Evolutionary conservation across 1,140 invertebrate species (phyloP), one percentile per base, ranked within the genome.

Genomic region (Drosophila willistoni): DNA sequence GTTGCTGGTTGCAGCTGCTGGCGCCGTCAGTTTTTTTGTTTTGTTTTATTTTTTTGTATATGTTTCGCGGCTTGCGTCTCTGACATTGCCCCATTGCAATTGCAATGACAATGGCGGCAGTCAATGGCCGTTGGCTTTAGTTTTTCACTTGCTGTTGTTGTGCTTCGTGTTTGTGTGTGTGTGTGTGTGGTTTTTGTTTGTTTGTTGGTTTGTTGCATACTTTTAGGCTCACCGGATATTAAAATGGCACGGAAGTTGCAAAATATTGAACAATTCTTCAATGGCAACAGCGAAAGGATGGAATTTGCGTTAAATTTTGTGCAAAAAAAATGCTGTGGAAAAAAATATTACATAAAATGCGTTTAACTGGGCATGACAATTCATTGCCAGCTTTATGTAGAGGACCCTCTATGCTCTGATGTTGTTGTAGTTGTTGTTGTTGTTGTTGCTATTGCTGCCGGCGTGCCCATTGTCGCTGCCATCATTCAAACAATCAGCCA

Each of bases 401-500:
- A n/a, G 51, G 13, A 12, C 12, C 3, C 9, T 29, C 10, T 7
- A 33, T 13, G 10, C 36, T 3, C 17, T 41, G 36, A 4, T 29
- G 51, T 25, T 54, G 47, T 4, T 39, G 36, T 13, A 2, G 36
- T 39, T 13, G 14, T 17, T 51, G 44, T 39, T 13, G 14, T 17
- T 51, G 44, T n/a, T 51, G 4, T 22, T 22, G 44, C 9, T 51
- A 10, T 51, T 51, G 44, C 44, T 47, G 44, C 44, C 14, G 14
- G 44, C 44, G 62, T 85, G 57, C 75, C 67, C 78, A 42, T 59
- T 69, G 81, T 61, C 77, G 64, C 71, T 73, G 77, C 60, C 83
- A 87, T 87, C 84, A 89, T 87, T 87, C 83, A 87, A 87, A 89
- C 79, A 83, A 87, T 87, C 83, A 87, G 84, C 83, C 79, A 87